phyloP scores from a whole-genome alignment of 2,113 vertebrate genomes.

The Boleophthalmus pectinirostris region DNA sequence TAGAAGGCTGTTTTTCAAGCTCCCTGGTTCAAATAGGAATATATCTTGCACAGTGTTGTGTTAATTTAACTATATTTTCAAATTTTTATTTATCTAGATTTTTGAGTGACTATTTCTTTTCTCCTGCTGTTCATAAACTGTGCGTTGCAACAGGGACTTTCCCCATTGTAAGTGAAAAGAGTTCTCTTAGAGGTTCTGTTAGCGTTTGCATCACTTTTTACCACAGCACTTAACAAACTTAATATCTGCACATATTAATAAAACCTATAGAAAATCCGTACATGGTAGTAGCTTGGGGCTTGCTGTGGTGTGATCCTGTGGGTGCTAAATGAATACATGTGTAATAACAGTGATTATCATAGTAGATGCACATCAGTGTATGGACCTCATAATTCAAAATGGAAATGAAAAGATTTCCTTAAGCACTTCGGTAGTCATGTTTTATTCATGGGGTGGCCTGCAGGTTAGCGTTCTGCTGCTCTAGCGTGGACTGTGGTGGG shows the following conservation, averaged over 20 bases:
- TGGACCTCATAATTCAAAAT: constrained; percentile 28
- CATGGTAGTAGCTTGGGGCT: constrained; percentile 35
- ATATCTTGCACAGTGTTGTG: constrained; percentile 37
- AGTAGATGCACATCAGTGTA: constrained; percentile 33
- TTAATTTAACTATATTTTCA: too few species aligned
- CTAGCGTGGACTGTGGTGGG: constrained; percentile 31
- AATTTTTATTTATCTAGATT: too few species aligned
- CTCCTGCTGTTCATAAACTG: too few species aligned
- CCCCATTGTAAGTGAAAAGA: too few species aligned
- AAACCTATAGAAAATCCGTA: constrained; percentile 60
- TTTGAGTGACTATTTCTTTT: too few species aligned
- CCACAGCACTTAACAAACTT: constrained; percentile 72
- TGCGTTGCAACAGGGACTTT: too few species aligned
- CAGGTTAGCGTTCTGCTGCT: constrained; percentile 47
- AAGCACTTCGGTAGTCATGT: constrained; percentile 48
- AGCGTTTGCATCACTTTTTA: constrained; percentile 71
- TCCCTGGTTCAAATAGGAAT: constrained; percentile 69
- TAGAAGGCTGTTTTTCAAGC: constrained; percentile 61
- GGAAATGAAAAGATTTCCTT: constrained; percentile 59
- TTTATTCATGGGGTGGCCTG: constrained; percentile 63
- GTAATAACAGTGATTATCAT: constrained; percentile 30
- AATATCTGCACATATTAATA: constrained; percentile 78
- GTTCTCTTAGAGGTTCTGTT: constrained; percentile 29
- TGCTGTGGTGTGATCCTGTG: constrained; percentile 9
- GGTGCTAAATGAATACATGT: constrained; percentile 28